Conservation (phyloP, 2,113 vertebrate genomes). For the Acanthochromis polyacanthus region DNA sequence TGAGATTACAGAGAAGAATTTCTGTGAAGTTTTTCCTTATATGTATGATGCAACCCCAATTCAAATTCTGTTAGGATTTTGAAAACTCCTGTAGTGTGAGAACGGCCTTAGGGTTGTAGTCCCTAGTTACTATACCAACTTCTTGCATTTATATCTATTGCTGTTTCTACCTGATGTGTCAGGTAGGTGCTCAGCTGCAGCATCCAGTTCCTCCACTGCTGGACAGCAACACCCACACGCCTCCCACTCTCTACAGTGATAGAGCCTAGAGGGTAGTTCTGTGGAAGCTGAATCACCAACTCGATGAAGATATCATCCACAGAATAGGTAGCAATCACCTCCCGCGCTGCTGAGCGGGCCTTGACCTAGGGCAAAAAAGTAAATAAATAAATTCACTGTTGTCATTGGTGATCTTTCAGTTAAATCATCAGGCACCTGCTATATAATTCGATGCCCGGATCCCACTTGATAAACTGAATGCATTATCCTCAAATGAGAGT, state of each 20-base stretch:
- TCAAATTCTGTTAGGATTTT: too few species aligned
- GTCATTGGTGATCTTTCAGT: slow-evolving; percentile 14
- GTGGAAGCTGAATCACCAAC: slow-evolving; percentile 95
- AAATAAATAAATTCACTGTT: slow-evolving; percentile 22
- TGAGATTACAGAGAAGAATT: too few species aligned
- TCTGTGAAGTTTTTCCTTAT: too few species aligned
- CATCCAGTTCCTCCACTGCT: slow-evolving; percentile 99
- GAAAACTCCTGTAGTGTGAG: too few species aligned
- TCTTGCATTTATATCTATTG: neutral
- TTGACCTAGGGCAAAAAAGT: slow-evolving; percentile 87
- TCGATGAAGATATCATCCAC: slow-evolving; percentile 98
- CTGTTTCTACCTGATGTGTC: slow-evolving; percentile 91
- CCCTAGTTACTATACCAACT: neutral
- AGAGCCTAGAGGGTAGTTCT: slow-evolving; percentile 94
- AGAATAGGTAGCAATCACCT: slow-evolving; percentile 96
- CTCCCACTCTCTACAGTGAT: slow-evolving; percentile 95
- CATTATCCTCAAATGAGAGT: slow-evolving; percentile 30
- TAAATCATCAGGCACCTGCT: slow-evolving; percentile 12
- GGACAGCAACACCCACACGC: slow-evolving; percentile 95
- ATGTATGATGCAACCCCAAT: too few species aligned
- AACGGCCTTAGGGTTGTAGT: neutral
- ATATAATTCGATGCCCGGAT: slow-evolving; percentile 1
- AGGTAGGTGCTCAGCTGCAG: slow-evolving; percentile 97
- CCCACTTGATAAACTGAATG: slow-evolving; percentile 1
- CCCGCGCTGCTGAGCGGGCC: slow-evolving; percentile 92